Base-by-base conservation (phyloP, 2,113 vertebrate species). In the Ailuropoda melanoleuca region DNA sequence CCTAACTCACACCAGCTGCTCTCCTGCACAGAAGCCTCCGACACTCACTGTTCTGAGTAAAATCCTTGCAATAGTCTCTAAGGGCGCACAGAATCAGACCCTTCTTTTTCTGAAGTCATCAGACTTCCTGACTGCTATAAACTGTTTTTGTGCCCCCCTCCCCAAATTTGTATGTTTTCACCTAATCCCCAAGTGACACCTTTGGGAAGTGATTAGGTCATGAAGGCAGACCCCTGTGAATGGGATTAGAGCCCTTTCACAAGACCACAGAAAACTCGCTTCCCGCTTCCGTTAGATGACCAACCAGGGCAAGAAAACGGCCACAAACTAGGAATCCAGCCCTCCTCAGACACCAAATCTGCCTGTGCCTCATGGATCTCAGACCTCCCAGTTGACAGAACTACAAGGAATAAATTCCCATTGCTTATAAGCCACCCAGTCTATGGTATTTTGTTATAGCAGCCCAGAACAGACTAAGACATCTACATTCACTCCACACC, bases 81-180 rank as follows among this genome's bases (percentile, higher is more conserved):
- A 18, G 8, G 3, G 34, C 37, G 13, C 10, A n/a, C 31, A 50
- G 23, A 1, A n/a, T 34, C 60, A 88, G 43, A 8, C 14, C 43
- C 15, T 53, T 75, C 34, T 64, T 64, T 3, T 50, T 11, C 11
- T 37, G 58, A 37, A 18, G 26, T 55, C 26, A 11, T 43, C 50
- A 34, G 19, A 58, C 21, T 1, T n/a, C 23, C 55, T 37, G 43
- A 23, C 43, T 50, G 66, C 43, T 60, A 10, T 0, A 39, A 23
- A 31, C 3, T 39, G 66, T 68, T 9, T 0, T 18, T 8, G 18
- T 4, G 19, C 3, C 12, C 21, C 8, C 6, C 9, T 3, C n/a
- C 24, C 58, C 23, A 66, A 75, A 58, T 31, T 31, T 34, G 0
- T 4, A 18, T 4, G 4, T 23, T 77, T n/a, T 55, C 1, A 34